Conservation (phyloP, 2,797 vertebrate genomes). For the Pseudochirops cupreus region DNA sequence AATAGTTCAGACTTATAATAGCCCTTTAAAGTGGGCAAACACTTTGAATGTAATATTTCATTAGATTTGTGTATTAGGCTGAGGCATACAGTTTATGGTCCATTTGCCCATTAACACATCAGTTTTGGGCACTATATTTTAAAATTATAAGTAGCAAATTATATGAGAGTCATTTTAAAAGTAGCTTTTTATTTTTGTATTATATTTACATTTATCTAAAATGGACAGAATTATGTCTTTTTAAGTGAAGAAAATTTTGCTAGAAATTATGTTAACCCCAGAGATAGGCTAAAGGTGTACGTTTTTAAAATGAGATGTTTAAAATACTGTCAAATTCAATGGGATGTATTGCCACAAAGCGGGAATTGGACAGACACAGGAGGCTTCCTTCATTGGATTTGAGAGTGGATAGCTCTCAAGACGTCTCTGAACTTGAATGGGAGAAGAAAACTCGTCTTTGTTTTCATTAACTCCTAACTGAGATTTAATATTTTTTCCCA, state of each 20-base stretch:
- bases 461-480: neutral
- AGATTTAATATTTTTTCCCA: neutral
- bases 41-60: neutral
- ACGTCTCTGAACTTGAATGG: neutral
- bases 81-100: neutral
- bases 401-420: neutral
- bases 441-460: neutral
- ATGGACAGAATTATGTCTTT: constrained; percentile 24
- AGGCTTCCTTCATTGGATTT: neutral
- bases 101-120: neutral
- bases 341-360: neutral
- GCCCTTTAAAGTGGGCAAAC: neutral
- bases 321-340: neutral
- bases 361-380: neutral
- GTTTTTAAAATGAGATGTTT: neutral
- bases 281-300: neutral
- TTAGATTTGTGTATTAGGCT: neutral
- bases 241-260: constrained; percentile 22
- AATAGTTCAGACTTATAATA: neutral
- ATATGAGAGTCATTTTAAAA: constrained; percentile 22
- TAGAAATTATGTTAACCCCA: neutral
- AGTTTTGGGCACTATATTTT: constrained; percentile 15
- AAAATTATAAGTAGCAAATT: constrained; percentile 21
- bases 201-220: constrained; percentile 18
- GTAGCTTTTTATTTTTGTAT: neutral